Evolutionary conservation across 1,140 invertebrate genomes (phyloP).

Genomic region (Eupeodes corollae): DNA sequence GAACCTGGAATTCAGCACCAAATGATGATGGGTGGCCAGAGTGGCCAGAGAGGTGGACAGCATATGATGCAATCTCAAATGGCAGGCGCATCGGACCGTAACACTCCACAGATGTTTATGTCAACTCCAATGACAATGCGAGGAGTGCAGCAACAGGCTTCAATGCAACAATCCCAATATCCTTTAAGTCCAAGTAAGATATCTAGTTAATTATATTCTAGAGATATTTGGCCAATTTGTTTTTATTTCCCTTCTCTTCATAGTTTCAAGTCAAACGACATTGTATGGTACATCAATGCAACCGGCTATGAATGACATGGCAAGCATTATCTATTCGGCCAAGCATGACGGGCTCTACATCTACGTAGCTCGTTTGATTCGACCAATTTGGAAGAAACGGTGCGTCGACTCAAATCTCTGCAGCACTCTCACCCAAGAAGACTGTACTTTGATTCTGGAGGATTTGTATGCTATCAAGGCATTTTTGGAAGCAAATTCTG

Average conservation of each 20-base stretch:
- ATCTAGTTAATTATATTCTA: not conserved
- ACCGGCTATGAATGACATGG: constrained; percentile 18
- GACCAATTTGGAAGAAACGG: constrained; percentile 66
- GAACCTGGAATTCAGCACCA: constrained; percentile 42
- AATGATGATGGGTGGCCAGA: constrained; percentile 4
- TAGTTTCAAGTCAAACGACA: constrained; percentile 3
- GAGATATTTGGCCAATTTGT: not conserved
- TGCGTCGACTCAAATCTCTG: constrained; percentile 44
- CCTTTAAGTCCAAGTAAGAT: constrained; percentile 29
- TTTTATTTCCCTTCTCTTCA: not conserved
- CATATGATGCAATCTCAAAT: not conserved
- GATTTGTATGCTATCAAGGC: constrained; percentile 40
- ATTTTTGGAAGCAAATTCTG: constrained; percentile 38
- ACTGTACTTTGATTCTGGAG: constrained; percentile 39
- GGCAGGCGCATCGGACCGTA: not conserved
- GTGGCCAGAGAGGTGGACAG: not conserved
- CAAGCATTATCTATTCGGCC: constrained; percentile 37
- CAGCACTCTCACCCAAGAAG: constrained; percentile 39
- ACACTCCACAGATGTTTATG: constrained; percentile 22
- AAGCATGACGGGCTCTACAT: constrained; percentile 91
- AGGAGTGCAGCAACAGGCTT: not conserved
- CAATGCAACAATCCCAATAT: constrained; percentile 9
- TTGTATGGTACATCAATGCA: constrained; percentile 1
- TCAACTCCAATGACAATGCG: constrained; percentile 29
- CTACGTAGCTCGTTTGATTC: constrained; percentile 73